Percentiles rank a stretch among this genome's conserved stretches.
phyloP scores from a whole-genome alignment of 2,888 invertebrate species.

The Agonopterix heracliana region DNA sequence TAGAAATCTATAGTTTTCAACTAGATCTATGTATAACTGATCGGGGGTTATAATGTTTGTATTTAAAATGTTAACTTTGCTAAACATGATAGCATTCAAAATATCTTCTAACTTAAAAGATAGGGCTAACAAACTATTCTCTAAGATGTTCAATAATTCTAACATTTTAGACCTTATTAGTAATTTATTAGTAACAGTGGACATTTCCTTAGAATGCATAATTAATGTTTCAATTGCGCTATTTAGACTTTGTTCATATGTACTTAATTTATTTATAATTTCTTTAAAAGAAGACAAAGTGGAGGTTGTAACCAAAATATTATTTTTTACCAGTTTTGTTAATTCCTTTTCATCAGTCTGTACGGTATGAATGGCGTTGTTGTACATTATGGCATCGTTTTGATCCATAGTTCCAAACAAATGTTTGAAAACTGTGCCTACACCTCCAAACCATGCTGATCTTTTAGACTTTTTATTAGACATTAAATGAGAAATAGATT shows the following conservation, averaged over 20 bases:
- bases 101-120: too few relatives aligned
- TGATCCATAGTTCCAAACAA: conserved; percentile 2
- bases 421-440: conserved; percentile 18
- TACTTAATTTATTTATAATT: not conserved
- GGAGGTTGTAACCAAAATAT: not conserved
- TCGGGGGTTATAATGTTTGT: too few relatives aligned
- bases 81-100: too few relatives aligned
- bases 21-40: too few relatives aligned
- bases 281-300: conserved; percentile 12
- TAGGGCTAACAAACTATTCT: conserved; percentile 6
- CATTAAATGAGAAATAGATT: conserved; percentile 18
- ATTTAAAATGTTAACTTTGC: too few relatives aligned
- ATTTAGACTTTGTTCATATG: not conserved
- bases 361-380: not conserved
- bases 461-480: conserved; percentile 11
- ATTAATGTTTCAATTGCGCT: too few relatives aligned
- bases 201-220: too few relatives aligned
- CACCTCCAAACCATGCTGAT: conserved; percentile 16
- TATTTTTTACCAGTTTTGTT: not conserved
- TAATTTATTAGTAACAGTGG: not conserved
- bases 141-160: conserved; percentile 8
- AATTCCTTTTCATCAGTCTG: not conserved
- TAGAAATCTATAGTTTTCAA: too few relatives aligned
- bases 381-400: not conserved
- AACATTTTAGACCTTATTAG: conserved; percentile 2